Evolutionary conservation across 37 sponge, comb jelly and placozoan species (phyloP).

Genomic region (Crambe crambe): DNA sequence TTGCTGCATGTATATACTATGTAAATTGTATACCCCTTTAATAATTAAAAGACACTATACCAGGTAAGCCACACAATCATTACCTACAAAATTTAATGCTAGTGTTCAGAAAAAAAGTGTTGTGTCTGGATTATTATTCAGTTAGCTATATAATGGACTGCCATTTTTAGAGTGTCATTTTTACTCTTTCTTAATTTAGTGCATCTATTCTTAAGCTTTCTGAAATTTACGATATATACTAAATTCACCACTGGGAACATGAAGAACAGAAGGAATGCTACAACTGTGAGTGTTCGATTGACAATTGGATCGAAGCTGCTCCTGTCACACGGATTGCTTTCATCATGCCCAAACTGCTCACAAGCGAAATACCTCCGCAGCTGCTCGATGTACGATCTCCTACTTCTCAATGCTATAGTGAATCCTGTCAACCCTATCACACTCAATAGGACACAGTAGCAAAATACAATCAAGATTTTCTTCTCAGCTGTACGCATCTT

Average conservation of each 20-base stretch:
- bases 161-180: too few species aligned
- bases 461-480: constrained; percentile 36
- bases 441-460: constrained; percentile 22
- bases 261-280: not conserved
- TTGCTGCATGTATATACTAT: too few species aligned
- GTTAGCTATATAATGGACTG: too few species aligned
- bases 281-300: not conserved
- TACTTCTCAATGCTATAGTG: not conserved
- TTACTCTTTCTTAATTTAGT: not conserved
- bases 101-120: too few species aligned
- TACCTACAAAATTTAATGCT: too few species aligned
- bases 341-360: constrained; percentile 8
- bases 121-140: too few species aligned
- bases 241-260: constrained; percentile 30
- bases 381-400: not conserved
- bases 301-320: not conserved
- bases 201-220: not conserved
- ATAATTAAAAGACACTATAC: too few species aligned
- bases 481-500: constrained; percentile 25
- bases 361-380: not conserved
- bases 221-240: constrained; percentile 3
- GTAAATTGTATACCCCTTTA: too few species aligned
- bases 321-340: constrained; percentile 11
- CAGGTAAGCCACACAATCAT: too few species aligned
- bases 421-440: constrained; percentile 1